These are phyloP conservation scores for Sparus aurata DNA, from an alignment of 2,797 vertebrate species.

Conservation along the genomic window DNA sequence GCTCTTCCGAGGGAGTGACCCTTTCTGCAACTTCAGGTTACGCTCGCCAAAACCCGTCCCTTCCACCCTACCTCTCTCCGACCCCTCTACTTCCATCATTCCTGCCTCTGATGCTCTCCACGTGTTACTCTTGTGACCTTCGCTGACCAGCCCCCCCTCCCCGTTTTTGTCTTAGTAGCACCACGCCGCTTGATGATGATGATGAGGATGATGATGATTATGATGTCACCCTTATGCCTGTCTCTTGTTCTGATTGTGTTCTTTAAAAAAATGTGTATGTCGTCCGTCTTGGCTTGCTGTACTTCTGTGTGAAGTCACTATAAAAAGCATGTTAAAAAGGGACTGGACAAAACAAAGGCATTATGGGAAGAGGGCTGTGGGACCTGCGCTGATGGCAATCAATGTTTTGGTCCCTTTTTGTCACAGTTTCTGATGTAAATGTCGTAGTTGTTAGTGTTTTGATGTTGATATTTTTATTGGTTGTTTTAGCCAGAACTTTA, in stretches of 20 bases:
- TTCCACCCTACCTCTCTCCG: constrained; percentile 43
- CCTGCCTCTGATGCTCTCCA: constrained; percentile 45
- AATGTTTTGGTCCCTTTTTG: constrained; percentile 61
- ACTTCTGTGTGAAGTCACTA: constrained; percentile 73
- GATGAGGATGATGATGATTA: constrained; percentile 50
- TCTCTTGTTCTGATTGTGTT: constrained; percentile 73
- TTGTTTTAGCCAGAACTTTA: constrained; percentile 62
- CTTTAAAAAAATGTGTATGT: constrained; percentile 57
- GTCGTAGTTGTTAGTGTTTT: constrained; percentile 77
- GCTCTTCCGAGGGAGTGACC: constrained; percentile 62
- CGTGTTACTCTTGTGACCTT: constrained; percentile 26
- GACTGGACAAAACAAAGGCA: constrained; percentile 37
- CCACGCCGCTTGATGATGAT: constrained; percentile 40
- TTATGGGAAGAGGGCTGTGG: constrained; percentile 56
- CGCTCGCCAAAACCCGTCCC: constrained; percentile 52
- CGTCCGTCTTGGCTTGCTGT: constrained; percentile 77
- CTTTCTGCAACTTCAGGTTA: constrained; percentile 85
- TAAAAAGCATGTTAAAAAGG: constrained; percentile 72
- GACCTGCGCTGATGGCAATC: constrained; percentile 67
- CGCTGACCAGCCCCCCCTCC: constrained; percentile 2
- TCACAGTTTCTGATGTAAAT: constrained; percentile 74
- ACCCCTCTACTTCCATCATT: constrained; percentile 54
- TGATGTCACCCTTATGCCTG: constrained; percentile 70
- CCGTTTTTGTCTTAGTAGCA: constrained; percentile 42
- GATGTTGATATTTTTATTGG: constrained; percentile 73